These are phyloP conservation scores for Camptogramma bilineatum DNA, from an alignment of 2,888 invertebrate genomes.

Conservation along the genomic window DNA sequence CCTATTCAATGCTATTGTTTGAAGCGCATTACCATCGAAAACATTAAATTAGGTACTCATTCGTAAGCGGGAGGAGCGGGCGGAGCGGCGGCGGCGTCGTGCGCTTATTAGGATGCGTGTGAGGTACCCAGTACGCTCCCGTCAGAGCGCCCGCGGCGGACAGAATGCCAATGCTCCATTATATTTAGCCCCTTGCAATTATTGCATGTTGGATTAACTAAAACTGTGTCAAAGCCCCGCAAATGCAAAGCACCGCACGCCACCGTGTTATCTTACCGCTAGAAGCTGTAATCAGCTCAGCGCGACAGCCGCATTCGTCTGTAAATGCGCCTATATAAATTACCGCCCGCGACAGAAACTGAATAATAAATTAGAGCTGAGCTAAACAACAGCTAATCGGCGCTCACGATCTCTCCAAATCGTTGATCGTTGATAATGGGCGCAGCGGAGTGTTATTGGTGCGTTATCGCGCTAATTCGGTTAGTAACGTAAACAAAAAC, in stretches of 20 bases:
- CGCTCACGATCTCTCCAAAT: slow-evolving; percentile 51
- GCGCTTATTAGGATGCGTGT: slow-evolving; percentile 75
- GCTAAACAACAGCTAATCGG: slow-evolving; percentile 52
- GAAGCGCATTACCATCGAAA: slow-evolving; percentile 64
- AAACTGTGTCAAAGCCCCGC: slow-evolving; percentile 67
- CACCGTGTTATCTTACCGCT: slow-evolving; percentile 49
- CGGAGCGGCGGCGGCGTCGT: slow-evolving; percentile 31
- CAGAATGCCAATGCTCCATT: slow-evolving; percentile 75
- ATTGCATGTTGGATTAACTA: slow-evolving; percentile 66
- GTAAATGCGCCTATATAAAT: slow-evolving; percentile 55
- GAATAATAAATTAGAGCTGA: slow-evolving; percentile 56
- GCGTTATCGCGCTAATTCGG: slow-evolving; percentile 44
- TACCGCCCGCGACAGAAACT: slow-evolving; percentile 51
- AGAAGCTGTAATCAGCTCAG: slow-evolving; percentile 53
- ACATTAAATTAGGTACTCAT: slow-evolving; percentile 72
- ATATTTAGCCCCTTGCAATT: slow-evolving; percentile 75
- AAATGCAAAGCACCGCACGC: slow-evolving; percentile 46
- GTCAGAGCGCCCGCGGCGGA: slow-evolving; percentile 59
- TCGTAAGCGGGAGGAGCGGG: slow-evolving; percentile 69
- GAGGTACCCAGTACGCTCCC: slow-evolving; percentile 54
- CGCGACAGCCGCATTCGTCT: slow-evolving; percentile 54
- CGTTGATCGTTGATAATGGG: slow-evolving; percentile 52
- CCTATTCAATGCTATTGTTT: slow-evolving; percentile 58
- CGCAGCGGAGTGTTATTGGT: slow-evolving; percentile 47
- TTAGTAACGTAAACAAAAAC: slow-evolving; percentile 29